Evolutionary conservation across 2,113 vertebrate species (phyloP), one percentile per base, ranked within the genome.

Genomic region (Theropithecus gelada): DNA sequence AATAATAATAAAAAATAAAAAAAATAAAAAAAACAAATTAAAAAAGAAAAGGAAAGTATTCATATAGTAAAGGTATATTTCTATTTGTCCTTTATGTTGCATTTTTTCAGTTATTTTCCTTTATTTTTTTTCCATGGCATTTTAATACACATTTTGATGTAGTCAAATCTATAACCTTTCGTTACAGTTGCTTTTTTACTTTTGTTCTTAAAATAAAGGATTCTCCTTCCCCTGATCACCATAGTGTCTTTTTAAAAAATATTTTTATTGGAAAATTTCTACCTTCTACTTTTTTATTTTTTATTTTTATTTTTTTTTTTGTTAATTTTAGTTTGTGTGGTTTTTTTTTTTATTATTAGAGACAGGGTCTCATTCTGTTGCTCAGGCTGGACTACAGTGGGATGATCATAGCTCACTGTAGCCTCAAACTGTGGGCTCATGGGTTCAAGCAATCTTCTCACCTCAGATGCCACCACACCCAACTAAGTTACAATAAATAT

Each of bases 41-140:
- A 43, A 43, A 43, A 40, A 43, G 38, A 43, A 43, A 43, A 40
- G 40, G 45, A 48, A 90, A 88, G 25, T 64, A 2, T 88, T 93
- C 91, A 79, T 82, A 52, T 82, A 76, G n/a, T 87, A 80, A 94
- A 88, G 6, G 79, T 73, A 66, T 90, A 55, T 79, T 96, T 73
- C 25, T 83, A 35, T 61, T 75, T 83, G 80, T 59, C 35, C 6
- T 25, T 66, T 79, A 50, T 43, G 32, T 70, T 94, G 8, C 11
- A 45, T 78, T 90, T 93, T 86, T 8, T 8, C 48, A 73, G 30
- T 92, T 88, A 35, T 90, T 94, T 87, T 61, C 43, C 40, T 88
- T 90, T 81, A 2, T 23, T 79, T 93, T 90, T 90, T 94, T 35
- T 78, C 50, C 16, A 12, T 93, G 43, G 32, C 17, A 79, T 88